phyloP scores from a whole-genome alignment of 2,797 vertebrate genomes.

The Oreonectes daqikongensis region DNA sequence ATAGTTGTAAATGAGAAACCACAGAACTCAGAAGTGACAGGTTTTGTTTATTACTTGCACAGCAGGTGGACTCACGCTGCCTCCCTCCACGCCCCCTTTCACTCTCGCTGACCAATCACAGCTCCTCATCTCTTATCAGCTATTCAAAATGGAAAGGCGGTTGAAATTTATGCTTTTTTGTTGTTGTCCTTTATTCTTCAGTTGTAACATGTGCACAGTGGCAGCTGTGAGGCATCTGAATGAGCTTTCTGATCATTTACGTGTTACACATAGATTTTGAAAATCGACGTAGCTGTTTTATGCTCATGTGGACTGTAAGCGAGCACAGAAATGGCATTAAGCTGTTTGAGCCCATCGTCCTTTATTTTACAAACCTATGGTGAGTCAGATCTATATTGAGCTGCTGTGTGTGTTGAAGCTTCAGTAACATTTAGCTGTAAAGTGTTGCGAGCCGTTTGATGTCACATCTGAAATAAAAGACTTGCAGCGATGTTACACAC shows the following conservation, averaged over 20 bases:
- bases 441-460: neutral
- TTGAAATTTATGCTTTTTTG: slow-evolving; percentile 48
- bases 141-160: slow-evolving; percentile 63
- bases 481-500: too few relatives aligned
- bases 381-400: slow-evolving; percentile 45
- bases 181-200: slow-evolving; percentile 31
- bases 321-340: slow-evolving; percentile 8
- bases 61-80: slow-evolving; percentile 53
- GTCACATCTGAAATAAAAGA: neutral
- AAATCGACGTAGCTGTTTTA: neutral
- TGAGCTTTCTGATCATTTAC: neutral
- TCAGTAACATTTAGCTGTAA: neutral
- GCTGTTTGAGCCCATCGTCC: slow-evolving; percentile 33
- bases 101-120: slow-evolving; percentile 56
- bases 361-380: slow-evolving; percentile 58
- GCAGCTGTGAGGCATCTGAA: slow-evolving; percentile 19
- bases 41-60: slow-evolving; percentile 38
- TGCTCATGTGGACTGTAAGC: slow-evolving; percentile 37
- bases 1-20: neutral
- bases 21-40: neutral
- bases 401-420: neutral
- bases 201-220: neutral
- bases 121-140: slow-evolving; percentile 42
- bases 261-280: slow-evolving; percentile 6
- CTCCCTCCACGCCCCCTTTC: slow-evolving; percentile 35